Conservation (phyloP, 2,113 vertebrate species). For the Pygoscelis antarcticus region DNA sequence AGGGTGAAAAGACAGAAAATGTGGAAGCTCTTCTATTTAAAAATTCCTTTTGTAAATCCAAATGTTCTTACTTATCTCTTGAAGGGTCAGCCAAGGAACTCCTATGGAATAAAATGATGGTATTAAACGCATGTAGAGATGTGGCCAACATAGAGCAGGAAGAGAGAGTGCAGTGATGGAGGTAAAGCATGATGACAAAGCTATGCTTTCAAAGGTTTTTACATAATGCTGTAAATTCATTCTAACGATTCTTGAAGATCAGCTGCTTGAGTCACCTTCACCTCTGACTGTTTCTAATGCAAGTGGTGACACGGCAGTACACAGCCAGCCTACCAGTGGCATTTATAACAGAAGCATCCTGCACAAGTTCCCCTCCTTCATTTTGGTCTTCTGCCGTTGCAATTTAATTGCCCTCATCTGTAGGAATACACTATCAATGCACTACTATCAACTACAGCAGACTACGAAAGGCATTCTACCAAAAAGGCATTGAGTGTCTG, state of each 20-base stretch:
- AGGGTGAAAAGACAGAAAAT: background rate
- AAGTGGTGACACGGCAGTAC: background rate
- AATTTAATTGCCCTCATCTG: background rate
- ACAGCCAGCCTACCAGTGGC: background rate
- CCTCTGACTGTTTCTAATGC: background rate
- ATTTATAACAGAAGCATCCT: background rate
- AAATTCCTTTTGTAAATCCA: background rate
- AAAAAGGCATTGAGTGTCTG: background rate
- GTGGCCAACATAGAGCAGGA: background rate
- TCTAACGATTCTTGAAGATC: background rate
- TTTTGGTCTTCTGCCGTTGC: background rate
- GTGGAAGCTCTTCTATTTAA: background rate
- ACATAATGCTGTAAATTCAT: background rate
- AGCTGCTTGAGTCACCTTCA: background rate
- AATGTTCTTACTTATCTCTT: background rate
- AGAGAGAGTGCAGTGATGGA: background rate
- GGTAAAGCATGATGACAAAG: background rate
- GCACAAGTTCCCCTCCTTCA: background rate
- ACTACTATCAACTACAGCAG: background rate
- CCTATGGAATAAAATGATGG: background rate
- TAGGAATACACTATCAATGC: background rate
- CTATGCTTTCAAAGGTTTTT: background rate
- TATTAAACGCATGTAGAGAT: background rate
- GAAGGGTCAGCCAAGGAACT: constrained; percentile 14
- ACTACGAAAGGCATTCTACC: background rate